These are phyloP conservation scores for Cheumatopsyche charites DNA, from an alignment of 1,140 invertebrate genomes.

Conservation along the genomic window DNA sequence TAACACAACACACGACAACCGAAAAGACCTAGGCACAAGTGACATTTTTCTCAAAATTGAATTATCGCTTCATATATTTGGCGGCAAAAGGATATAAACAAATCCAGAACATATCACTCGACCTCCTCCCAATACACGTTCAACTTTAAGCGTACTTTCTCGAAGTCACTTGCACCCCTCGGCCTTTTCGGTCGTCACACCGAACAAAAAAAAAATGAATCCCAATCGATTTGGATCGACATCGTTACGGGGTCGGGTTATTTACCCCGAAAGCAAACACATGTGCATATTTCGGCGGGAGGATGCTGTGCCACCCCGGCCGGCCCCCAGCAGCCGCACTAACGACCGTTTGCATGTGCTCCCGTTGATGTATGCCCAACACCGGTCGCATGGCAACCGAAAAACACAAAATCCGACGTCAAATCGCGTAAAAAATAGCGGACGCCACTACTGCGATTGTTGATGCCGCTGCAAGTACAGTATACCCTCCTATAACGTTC, in stretches of 20 bases:
- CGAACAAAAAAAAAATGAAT: neutral
- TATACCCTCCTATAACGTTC: too few species aligned
- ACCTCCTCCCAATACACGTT: too few species aligned
- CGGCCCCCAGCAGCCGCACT: slow-evolving; percentile 31
- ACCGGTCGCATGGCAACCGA: slow-evolving; percentile 41
- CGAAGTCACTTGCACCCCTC: too few species aligned
- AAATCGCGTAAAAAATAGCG: slow-evolving; percentile 32
- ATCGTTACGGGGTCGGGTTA: slow-evolving; percentile 41
- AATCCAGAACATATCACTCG: too few species aligned
- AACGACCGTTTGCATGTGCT: slow-evolving; percentile 45
- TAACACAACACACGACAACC: too few species aligned
- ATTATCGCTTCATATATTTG: too few species aligned
- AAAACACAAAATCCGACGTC: slow-evolving; percentile 37
- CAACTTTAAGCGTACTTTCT: too few species aligned
- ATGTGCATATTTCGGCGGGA: neutral
- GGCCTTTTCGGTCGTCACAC: too few species aligned
- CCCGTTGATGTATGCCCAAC: slow-evolving; percentile 36
- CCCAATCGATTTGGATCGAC: neutral
- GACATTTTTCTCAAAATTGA: too few species aligned
- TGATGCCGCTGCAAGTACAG: too few species aligned
- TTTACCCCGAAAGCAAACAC: slow-evolving; percentile 44
- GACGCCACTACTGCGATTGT: neutral
- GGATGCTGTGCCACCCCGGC: neutral
- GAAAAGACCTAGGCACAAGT: too few species aligned
- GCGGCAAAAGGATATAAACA: too few species aligned